Base-by-base conservation (phyloP, 2,797 vertebrate species). In the Rhinoraja longicauda region DNA sequence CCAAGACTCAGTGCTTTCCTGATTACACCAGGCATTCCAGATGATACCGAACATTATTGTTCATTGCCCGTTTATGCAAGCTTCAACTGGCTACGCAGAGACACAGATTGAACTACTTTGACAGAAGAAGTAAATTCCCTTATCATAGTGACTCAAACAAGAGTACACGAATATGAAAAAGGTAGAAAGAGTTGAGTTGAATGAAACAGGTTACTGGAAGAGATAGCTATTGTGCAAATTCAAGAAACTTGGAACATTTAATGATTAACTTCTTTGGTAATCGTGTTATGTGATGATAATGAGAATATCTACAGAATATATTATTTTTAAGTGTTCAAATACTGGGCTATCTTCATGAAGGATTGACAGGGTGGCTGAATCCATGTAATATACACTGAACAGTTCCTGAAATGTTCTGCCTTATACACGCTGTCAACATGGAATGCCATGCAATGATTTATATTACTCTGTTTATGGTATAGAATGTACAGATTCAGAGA, bases 351-450 rank as follows among this genome's bases (percentile, higher is more conserved):
- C 12, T 73, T 70, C 15, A 73, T 13, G 53, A 19, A 32, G 67
- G n/a, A 67, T 67, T 19, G 17, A 91, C 36, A 91, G 26, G 39
- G 67, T 45, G 32, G 36, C 32, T 90, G 3, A 45, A 91, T 72
- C 32, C 26, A 8, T 91, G n/a, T 91, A 53, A 92, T 92, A 29
- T 75, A 75, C 72, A 73, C 32, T 9, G 24, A 45, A 1, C 26
- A 72, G 53, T 72, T 92, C 72, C 70, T 92, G 39, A 39, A 92
- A 92, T 53, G 9, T 53, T 75, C 70, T 91, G 67, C 21, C 90
- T 70, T 70, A 36, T 32, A 86, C 84, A 73, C 75, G 32, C 90
- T 75, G 24, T 53, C 10, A 73, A 92, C 39, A n/a, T 73, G 24
- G 17, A 45, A 45, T 73, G 39, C 67, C 45, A 39, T 75, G 45